Conservation (phyloP, 2,113 vertebrate genomes). For the Xiphophorus couchianus region DNA sequence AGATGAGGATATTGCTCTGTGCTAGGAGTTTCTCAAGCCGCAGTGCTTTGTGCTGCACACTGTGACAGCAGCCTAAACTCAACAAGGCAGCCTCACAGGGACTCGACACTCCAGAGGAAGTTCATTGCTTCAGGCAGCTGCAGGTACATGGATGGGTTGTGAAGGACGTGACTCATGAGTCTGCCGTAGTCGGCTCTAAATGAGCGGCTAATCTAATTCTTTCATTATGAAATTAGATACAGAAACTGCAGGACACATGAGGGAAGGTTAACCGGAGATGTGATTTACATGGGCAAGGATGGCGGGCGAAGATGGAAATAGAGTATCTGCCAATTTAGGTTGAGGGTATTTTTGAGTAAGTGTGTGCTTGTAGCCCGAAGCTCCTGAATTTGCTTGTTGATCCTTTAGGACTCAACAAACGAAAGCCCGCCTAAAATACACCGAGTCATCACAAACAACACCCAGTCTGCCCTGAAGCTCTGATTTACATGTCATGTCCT, state of each 20-base stretch:
- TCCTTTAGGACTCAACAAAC: background rate
- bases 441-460: background rate
- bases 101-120: slow-evolving; percentile 49
- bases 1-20: slow-evolving; percentile 15
- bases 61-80: slow-evolving; percentile 42
- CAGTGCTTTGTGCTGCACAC: slow-evolving; percentile 31
- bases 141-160: background rate
- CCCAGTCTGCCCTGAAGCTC: background rate
- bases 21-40: slow-evolving; percentile 34
- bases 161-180: slow-evolving; percentile 57
- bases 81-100: slow-evolving; percentile 37
- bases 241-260: slow-evolving; percentile 17
- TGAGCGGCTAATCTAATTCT: slow-evolving; percentile 37
- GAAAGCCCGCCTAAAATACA: background rate
- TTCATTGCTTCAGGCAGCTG: background rate
- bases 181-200: slow-evolving; percentile 46
- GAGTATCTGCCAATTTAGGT: background rate
- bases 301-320: slow-evolving; percentile 2
- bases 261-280: slow-evolving; percentile 6
- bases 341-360: background rate
- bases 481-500: background rate
- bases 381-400: background rate
- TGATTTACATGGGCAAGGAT: slow-evolving; percentile 20
- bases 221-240: slow-evolving; percentile 39
- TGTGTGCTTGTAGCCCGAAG: background rate